These are phyloP conservation scores for Sardinella longiceps DNA, from an alignment of 2,797 vertebrate species.

Conservation along the genomic window DNA sequence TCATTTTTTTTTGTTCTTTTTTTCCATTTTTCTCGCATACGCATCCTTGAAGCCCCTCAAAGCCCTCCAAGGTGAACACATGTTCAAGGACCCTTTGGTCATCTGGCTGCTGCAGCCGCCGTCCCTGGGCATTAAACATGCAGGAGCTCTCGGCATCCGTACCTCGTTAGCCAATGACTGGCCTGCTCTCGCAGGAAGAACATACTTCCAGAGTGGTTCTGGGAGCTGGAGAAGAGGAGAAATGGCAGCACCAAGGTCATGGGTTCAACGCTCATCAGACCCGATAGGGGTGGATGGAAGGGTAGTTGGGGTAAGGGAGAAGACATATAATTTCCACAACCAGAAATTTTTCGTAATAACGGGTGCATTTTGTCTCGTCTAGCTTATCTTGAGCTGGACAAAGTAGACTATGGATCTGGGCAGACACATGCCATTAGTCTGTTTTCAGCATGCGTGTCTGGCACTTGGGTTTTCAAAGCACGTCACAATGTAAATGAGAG, in stretches of 20 bases:
- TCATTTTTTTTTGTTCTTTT: background rate
- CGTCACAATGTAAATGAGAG: background rate
- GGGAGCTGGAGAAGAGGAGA: background rate
- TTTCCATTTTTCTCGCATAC: background rate
- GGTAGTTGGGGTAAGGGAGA: background rate
- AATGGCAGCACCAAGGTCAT: background rate
- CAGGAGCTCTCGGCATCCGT: background rate
- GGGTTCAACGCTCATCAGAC: background rate
- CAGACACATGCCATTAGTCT: background rate
- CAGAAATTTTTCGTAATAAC: background rate
- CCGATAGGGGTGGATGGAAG: background rate
- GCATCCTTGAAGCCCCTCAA: background rate
- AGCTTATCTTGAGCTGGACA: background rate
- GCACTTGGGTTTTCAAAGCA: background rate
- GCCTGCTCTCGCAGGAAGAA: background rate
- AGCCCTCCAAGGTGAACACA: background rate
- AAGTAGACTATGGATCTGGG: background rate
- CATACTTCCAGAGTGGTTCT: background rate
- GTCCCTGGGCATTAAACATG: slow-evolving; percentile 1
- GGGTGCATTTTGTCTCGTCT: background rate
- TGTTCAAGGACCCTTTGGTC: slow-evolving; percentile 13
- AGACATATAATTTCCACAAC: background rate
- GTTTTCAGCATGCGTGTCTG: background rate
- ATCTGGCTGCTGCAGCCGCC: background rate
- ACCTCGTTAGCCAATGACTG: background rate